Conservation (phyloP, 2,113 vertebrate genomes). For the Egretta garzetta region DNA sequence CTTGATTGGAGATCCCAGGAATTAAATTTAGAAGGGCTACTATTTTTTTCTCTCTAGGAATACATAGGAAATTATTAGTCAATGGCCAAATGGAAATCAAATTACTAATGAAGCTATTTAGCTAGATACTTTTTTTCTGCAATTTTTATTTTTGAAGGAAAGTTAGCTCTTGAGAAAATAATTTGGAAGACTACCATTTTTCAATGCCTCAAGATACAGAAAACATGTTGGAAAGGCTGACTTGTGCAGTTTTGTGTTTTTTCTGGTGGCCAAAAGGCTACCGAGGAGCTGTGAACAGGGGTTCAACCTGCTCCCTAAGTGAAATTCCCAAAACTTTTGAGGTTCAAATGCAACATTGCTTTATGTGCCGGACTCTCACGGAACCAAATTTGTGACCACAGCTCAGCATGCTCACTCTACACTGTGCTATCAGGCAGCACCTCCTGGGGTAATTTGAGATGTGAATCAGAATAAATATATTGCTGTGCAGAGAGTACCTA, state of each 20-base stretch:
- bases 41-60: background rate
- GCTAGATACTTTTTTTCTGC: background rate
- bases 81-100: background rate
- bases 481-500: constrained; percentile 44
- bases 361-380: background rate
- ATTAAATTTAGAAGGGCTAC: background rate
- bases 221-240: background rate
- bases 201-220: background rate
- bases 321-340: background rate
- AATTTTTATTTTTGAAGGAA: background rate
- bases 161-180: background rate
- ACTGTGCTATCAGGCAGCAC: constrained; percentile 44
- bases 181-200: background rate
- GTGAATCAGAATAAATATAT: constrained; percentile 65
- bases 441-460: constrained; percentile 64
- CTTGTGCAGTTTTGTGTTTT: background rate
- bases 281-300: background rate
- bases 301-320: background rate
- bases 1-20: background rate
- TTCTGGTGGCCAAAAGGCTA: background rate
- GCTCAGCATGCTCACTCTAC: background rate
- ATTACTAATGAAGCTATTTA: background rate
- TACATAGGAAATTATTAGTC: background rate
- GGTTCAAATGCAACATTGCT: background rate
- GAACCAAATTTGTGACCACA: background rate